phyloP scores from a whole-genome alignment of 2,113 vertebrate genomes.

The Casuarius casuarius region DNA sequence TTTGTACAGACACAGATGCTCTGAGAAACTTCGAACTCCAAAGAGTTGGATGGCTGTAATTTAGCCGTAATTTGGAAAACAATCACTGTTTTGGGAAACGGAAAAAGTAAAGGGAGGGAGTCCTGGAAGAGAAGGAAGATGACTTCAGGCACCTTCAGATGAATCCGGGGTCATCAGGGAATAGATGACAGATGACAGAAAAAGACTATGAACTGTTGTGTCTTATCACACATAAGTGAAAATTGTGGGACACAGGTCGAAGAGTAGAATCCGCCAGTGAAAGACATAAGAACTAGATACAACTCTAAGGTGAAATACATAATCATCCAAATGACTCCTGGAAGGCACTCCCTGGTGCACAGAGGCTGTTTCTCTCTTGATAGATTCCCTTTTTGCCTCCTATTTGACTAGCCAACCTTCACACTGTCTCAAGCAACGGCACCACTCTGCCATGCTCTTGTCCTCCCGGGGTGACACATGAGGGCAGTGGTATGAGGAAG shows the following conservation, averaged over 20 bases:
- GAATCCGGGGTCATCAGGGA: neutral
- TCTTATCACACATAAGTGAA: neutral
- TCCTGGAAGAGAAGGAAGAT: neutral
- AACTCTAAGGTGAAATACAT: neutral
- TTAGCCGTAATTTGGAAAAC: neutral
- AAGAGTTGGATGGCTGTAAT: neutral
- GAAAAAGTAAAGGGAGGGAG: neutral
- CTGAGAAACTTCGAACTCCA: neutral
- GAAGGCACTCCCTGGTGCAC: neutral
- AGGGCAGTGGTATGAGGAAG: neutral
- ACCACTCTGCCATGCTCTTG: neutral
- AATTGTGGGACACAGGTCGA: neutral
- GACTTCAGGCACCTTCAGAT: neutral
- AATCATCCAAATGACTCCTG: neutral
- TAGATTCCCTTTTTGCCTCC: neutral
- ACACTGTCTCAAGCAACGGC: neutral
- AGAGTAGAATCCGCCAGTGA: neutral
- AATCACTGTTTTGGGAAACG: neutral
- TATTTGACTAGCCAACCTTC: neutral
- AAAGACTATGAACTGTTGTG: neutral
- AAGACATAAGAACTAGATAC: neutral
- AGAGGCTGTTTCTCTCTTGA: neutral
- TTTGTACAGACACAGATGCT: neutral
- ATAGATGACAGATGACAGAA: neutral
- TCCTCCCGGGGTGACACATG: rapidly evolving